Percentiles rank a stretch among this genome's conserved stretches.
phyloP scores from a whole-genome alignment of 2,888 invertebrate genomes.

The Teinopalpus imperialis region DNA sequence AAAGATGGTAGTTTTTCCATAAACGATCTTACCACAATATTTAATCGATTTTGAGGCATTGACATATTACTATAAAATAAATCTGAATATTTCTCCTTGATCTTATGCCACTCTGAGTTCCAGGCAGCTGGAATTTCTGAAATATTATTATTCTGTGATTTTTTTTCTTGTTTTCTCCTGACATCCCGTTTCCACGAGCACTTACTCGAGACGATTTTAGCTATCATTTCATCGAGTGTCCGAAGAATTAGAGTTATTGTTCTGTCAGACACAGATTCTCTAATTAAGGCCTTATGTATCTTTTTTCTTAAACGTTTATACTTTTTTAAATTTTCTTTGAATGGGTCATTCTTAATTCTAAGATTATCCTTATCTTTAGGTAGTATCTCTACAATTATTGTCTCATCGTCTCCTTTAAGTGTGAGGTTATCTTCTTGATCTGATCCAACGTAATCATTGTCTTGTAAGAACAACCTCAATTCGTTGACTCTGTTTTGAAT shows the following conservation, averaged over 20 bases:
- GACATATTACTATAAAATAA: slow-evolving; percentile 3
- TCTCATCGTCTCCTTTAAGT: slow-evolving; percentile 44
- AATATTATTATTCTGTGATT: background rate
- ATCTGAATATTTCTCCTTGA: slow-evolving; percentile 17
- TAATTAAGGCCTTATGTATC: slow-evolving; percentile 44
- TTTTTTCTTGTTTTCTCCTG: background rate
- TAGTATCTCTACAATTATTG: slow-evolving; percentile 52
- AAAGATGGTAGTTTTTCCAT: slow-evolving; percentile 23
- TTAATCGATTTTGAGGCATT: background rate
- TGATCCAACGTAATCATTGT: slow-evolving; percentile 33
- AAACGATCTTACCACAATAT: slow-evolving; percentile 8
- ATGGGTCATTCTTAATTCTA: slow-evolving; percentile 25
- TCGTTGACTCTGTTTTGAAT: slow-evolving; percentile 44
- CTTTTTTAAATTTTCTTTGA: slow-evolving; percentile 40
- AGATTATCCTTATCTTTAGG: slow-evolving; percentile 30
- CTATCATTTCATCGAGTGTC: slow-evolving; percentile 54
- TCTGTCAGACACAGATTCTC: slow-evolving; percentile 46
- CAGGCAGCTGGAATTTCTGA: background rate
- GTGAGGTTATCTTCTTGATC: slow-evolving; percentile 33
- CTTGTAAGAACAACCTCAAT: slow-evolving; percentile 47
- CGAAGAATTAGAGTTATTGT: slow-evolving; percentile 45
- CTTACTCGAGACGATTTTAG: slow-evolving; percentile 42
- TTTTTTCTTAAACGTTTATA: slow-evolving; percentile 50
- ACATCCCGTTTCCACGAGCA: slow-evolving; percentile 42
- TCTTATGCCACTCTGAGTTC: slow-evolving; percentile 17